Base-by-base conservation (phyloP, 2,113 vertebrate species). In the Brachyistius frenatus region DNA sequence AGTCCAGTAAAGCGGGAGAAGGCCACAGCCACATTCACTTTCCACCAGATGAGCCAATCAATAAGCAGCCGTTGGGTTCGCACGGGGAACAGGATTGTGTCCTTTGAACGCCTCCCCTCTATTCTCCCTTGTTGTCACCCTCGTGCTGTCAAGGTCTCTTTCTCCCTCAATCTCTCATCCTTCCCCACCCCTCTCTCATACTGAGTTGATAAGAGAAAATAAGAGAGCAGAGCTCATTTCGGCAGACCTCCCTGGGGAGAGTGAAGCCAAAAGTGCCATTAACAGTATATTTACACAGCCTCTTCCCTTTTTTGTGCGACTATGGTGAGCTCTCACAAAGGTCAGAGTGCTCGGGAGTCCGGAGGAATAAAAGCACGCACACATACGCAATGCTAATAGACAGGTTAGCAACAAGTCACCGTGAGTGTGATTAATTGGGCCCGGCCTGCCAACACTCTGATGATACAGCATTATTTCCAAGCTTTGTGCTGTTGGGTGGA, bases 221-320 rank as follows among this genome's bases (percentile, higher is more conserved):
- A 64, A 83, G 71, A 67, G 79, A 50, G 62, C 54, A 66, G 65
- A 76, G 66, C 76, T 90, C 61, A 90, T 90, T 90, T 87, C 56
- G 11, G 15, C 79, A 61, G 36, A 35, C 62, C 55, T 90, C 66
- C 78, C 78, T 2, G 16, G 73, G 61, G 83, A 83, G 73, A 46
- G 54, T 4, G n/a, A 73, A 76, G 81, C 78, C 90, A 78, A 88
- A 90, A 83, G 74, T 82, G 78, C 81, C 87, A 86, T 90, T 89
- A 91, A 85, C 80, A 16, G 39, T 86, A 65, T 84, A 87, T 90
- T 89, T 78, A 84, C 82, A 71, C 69, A 33, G 61, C 54, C 65
- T 65, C 30, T 57, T 77, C 32, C 54, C 46, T 61, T 33, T 76
- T 70, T 64, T 76, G n/a, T 65, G 66, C 52, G 50, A 13, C 78